Percentiles rank a stretch among this genome's conserved stretches.
These are phyloP conservation scores for Notothenia coriiceps DNA, from an alignment of 2,113 vertebrate genomes.

Conservation along the genomic window DNA sequence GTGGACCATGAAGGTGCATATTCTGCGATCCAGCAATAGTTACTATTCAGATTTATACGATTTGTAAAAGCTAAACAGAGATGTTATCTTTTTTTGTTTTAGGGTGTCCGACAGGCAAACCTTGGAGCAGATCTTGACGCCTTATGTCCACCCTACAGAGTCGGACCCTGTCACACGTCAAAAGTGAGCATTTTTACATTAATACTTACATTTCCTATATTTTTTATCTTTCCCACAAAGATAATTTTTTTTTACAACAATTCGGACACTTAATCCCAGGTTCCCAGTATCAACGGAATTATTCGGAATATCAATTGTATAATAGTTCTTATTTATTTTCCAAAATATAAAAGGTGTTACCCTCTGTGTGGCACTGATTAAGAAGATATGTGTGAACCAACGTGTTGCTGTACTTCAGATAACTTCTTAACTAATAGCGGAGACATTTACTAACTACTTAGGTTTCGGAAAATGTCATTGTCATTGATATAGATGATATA, in stretches of 20 bases:
- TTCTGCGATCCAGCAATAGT: neutral
- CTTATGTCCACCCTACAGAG: constrained; percentile 90
- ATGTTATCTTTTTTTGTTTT: constrained; percentile 30
- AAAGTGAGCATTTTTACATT: constrained; percentile 78
- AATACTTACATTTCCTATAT: neutral
- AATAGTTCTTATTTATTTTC: neutral
- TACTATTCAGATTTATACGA: neutral
- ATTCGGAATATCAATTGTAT: neutral
- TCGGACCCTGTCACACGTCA: constrained; percentile 92
- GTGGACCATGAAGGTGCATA: neutral
- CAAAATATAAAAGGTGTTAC: neutral
- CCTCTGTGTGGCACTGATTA: neutral
- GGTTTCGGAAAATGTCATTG: no score
- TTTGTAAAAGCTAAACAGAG: neutral
- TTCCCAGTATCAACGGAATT: no score
- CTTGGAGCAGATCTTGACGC: constrained; percentile 87
- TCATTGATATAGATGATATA: no score
- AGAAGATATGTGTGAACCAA: no score
- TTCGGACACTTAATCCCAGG: neutral
- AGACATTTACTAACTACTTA: no score
- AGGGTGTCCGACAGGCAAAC: constrained; percentile 89
- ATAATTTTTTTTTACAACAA: neutral
- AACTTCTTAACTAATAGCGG: no score
- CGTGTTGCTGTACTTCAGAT: neutral
- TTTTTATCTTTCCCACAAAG: neutral